Conservation (phyloP, 92 coral and sea anemone species). For the Palythoa caribaeorum region DNA sequence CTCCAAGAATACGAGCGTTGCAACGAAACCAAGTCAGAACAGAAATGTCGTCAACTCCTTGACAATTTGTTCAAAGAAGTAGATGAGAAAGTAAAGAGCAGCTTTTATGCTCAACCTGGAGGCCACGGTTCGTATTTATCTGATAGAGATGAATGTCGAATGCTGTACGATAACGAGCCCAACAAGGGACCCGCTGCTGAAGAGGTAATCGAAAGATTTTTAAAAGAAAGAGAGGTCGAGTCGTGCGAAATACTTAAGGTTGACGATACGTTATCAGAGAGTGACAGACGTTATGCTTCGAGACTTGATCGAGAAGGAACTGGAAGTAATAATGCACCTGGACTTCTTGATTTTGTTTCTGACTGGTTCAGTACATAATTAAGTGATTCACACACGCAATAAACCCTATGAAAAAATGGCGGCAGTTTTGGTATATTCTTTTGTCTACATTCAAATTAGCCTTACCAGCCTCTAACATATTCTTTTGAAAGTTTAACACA, state of each 20-base stretch:
- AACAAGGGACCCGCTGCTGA: slow-evolving; percentile 35
- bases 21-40: slow-evolving; percentile 9
- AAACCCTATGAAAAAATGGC: no score
- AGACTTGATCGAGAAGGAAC: not conserved
- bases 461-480: no score
- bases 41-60: slow-evolving; percentile 3
- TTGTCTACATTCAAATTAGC: no score
- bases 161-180: slow-evolving; percentile 18
- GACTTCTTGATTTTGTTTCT: no score
- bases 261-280: not conserved
- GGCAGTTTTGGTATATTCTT: no score
- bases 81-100: slow-evolving; percentile 10
- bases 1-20: not conserved
- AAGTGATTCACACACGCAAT: no score
- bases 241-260: not conserved
- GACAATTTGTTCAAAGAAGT: slow-evolving; percentile 15
- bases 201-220: not conserved
- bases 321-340: not conserved
- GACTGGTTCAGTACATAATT: no score
- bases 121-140: slow-evolving; percentile 1
- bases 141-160: not conserved
- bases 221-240: slow-evolving; percentile 3
- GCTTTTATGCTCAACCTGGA: not conserved
- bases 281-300: not conserved
- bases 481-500: no score